phyloP scores from a whole-genome alignment of 1,140 invertebrate genomes.

The Trachymyrmex cornetzi region DNA sequence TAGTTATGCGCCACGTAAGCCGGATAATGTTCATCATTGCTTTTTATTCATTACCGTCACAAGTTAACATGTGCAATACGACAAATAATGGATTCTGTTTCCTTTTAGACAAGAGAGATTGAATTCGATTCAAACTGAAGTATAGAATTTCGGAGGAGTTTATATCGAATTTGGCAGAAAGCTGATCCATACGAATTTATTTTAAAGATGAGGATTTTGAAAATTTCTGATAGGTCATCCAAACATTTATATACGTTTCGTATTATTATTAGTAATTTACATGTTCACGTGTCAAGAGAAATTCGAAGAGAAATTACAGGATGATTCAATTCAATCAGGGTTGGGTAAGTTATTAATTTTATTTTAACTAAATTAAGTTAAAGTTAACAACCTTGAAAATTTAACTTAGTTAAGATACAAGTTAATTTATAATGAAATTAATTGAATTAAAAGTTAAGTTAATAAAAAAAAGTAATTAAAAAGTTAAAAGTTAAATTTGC shows the following conservation, averaged over 20 bases:
- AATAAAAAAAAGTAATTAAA: too few relatives aligned
- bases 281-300: neutral
- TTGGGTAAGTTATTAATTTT: too few relatives aligned
- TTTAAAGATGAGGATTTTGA: neutral
- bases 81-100: constrained; percentile 2
- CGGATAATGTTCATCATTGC: constrained; percentile 26
- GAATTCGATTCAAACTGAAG: neutral
- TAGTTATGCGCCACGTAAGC: constrained; percentile 20
- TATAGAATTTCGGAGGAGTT: neutral
- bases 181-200: neutral
- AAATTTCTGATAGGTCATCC: neutral
- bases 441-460: too few relatives aligned
- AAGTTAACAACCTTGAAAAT: too few relatives aligned
- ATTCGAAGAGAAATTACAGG: neutral
- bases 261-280: too few relatives aligned
- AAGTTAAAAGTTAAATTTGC: too few relatives aligned
- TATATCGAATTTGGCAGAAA: neutral
- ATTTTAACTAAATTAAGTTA: too few relatives aligned
- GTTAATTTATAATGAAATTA: too few relatives aligned
- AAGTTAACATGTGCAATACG: neutral
- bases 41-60: constrained; percentile 52
- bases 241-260: neutral
- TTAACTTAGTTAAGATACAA: too few relatives aligned
- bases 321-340: neutral
- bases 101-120: neutral